Evolutionary conservation across 2,113 vertebrate genomes (phyloP).

Genomic region (Coryphaenoides rupestris): DNA sequence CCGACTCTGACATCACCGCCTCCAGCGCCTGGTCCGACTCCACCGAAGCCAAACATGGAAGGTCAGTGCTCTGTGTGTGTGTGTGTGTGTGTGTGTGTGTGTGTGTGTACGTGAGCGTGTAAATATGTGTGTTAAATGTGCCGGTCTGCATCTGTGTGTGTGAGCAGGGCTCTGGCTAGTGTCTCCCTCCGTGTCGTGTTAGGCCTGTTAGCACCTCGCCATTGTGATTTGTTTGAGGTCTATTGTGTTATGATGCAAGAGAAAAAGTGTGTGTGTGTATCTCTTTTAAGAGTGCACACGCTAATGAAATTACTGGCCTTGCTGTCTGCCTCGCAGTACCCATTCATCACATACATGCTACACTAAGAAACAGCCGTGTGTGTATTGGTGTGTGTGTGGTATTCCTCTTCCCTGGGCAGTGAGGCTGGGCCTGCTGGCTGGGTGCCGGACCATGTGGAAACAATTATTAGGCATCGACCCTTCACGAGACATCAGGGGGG

Average conservation of each 20-base stretch:
- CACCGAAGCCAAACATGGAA: constrained; percentile 88
- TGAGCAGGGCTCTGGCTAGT: background rate
- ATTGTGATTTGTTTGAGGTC: constrained; percentile 36
- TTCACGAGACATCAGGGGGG: constrained; percentile 41
- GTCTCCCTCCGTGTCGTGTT: constrained; percentile 15
- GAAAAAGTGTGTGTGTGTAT: constrained; percentile 42
- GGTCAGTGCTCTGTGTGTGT: constrained; percentile 59
- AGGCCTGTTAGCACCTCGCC: constrained; percentile 19
- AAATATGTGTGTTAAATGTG: constrained; percentile 15
- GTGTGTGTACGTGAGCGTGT: constrained; percentile 6
- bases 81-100: constrained; percentile 19
- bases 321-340: constrained; percentile 28
- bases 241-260: constrained; percentile 56
- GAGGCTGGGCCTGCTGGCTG: constrained; percentile 46
- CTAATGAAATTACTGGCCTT: constrained; percentile 52
- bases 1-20: constrained; percentile 85
- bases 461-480: constrained; percentile 48
- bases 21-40: constrained; percentile 93
- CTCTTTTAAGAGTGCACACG: constrained; percentile 28
- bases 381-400: background rate
- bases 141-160: constrained; percentile 9
- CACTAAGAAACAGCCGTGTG: constrained; percentile 6
- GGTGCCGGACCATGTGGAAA: constrained; percentile 57
- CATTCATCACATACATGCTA: constrained; percentile 18
- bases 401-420: constrained; percentile 27